Conservation (phyloP, 2,797 vertebrate genomes). For the Characodon lateralis region DNA sequence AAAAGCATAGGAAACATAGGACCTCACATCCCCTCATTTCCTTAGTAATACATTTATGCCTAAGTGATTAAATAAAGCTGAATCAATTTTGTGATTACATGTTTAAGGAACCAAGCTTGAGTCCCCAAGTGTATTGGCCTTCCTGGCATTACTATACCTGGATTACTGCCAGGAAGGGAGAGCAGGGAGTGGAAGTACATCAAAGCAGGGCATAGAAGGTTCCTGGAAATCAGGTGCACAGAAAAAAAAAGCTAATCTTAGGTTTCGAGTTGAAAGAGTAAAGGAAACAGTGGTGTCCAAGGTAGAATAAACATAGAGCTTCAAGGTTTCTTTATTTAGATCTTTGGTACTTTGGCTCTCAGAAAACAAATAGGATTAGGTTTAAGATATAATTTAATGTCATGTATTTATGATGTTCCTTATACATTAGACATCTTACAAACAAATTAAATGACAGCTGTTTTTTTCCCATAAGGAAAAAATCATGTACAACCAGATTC, state of each 20-base stretch:
- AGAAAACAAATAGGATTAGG: neutral
- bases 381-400: neutral
- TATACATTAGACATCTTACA: neutral
- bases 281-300: neutral
- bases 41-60: neutral
- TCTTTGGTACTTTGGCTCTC: neutral
- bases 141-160: conserved; percentile 4
- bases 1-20: neutral
- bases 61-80: conserved; percentile 37
- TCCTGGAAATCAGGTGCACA: neutral
- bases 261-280: neutral
- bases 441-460: neutral
- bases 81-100: conserved; percentile 62
- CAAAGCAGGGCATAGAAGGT: neutral
- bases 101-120: conserved; percentile 39
- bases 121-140: neutral
- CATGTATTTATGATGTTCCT: neutral
- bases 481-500: neutral
- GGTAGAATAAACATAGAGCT: neutral
- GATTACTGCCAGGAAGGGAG: neutral
- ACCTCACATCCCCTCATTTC: neutral
- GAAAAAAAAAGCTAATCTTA: neutral
- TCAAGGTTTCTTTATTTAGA: neutral
- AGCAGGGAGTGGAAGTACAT: neutral
- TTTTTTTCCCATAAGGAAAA: neutral